Evolutionary conservation across 2,113 vertebrate species (phyloP).

Genomic region (Falcunculus frontatus): DNA sequence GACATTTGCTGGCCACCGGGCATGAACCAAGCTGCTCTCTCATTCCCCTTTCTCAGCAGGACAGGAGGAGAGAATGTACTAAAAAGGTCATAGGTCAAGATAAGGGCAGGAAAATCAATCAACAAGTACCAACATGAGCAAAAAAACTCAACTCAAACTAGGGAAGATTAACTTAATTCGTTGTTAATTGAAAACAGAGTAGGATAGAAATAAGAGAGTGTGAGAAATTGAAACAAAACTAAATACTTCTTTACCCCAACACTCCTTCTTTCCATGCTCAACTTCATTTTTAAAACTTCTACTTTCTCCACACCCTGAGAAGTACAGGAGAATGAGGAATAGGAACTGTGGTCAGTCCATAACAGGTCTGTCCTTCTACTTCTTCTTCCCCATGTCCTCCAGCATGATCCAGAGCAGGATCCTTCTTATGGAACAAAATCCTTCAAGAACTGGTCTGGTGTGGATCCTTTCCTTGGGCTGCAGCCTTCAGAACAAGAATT

Average conservation of each 20-base stretch:
- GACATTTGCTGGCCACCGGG: background rate
- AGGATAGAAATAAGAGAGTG: background rate
- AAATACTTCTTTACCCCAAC: background rate
- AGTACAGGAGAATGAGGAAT: background rate
- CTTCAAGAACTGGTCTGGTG: background rate
- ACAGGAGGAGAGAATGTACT: background rate
- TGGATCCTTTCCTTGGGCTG: background rate
- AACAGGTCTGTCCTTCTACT: background rate
- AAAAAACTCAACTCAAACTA: background rate
- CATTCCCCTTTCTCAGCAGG: background rate
- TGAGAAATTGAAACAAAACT: background rate
- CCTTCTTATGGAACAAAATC: background rate
- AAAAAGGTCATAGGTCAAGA: background rate
- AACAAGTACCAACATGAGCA: background rate
- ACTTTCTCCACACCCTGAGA: background rate
- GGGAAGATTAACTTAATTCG: background rate
- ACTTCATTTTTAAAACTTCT: background rate
- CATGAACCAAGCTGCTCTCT: background rate
- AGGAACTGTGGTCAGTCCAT: background rate
- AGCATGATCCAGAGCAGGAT: accelerated
- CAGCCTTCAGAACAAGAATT: background rate
- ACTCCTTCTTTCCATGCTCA: background rate
- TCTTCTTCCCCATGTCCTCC: background rate
- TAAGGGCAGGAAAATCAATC: background rate
- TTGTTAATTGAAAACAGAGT: background rate